A percentile compares a stretch with the other conserved stretches of the same genome.
phyloP scores from a whole-genome alignment of 2,113 vertebrate species.

The Oreochromis niloticus region DNA sequence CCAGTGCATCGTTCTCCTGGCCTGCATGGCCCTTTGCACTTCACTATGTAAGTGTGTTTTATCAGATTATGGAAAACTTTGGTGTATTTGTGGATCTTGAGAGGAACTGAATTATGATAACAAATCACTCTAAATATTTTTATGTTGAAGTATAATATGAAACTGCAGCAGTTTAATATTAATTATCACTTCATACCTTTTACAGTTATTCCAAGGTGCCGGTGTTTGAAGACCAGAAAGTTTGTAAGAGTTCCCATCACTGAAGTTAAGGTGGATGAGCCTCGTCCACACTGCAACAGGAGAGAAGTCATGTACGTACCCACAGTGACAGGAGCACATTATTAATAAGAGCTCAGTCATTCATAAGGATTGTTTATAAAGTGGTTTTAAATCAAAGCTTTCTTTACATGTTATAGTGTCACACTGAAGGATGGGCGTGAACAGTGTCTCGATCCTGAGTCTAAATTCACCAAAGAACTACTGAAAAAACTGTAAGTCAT shows the following conservation, averaged over 20 bases:
- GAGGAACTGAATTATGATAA: accelerated
- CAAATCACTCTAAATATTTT: accelerated
- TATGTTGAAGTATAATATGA: neutral
- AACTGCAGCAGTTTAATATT: accelerated
- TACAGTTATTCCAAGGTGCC: neutral
- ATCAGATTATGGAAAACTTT: neutral
- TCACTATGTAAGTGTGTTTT: neutral
- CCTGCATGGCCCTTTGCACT: neutral
- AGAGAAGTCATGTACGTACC: too few relatives aligned
- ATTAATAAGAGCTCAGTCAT: too few relatives aligned
- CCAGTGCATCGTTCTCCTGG: neutral
- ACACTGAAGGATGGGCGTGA: accelerated
- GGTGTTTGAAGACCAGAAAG: accelerated
- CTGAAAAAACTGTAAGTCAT: neutral
- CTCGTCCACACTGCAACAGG: too few relatives aligned
- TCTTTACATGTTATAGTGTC: slow-evolving; percentile 2
- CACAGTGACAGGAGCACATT: too few relatives aligned
- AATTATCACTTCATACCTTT: neutral
- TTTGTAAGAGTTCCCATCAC: accelerated
- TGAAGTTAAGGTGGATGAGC: too few relatives aligned
- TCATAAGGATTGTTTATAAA: too few relatives aligned
- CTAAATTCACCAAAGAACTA: accelerated
- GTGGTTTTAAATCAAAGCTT: too few relatives aligned
- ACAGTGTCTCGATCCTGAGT: neutral
- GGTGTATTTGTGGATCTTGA: neutral